Evolutionary conservation across 2,888 invertebrate species (phyloP).

Genomic region (Julus scandinavius): DNA sequence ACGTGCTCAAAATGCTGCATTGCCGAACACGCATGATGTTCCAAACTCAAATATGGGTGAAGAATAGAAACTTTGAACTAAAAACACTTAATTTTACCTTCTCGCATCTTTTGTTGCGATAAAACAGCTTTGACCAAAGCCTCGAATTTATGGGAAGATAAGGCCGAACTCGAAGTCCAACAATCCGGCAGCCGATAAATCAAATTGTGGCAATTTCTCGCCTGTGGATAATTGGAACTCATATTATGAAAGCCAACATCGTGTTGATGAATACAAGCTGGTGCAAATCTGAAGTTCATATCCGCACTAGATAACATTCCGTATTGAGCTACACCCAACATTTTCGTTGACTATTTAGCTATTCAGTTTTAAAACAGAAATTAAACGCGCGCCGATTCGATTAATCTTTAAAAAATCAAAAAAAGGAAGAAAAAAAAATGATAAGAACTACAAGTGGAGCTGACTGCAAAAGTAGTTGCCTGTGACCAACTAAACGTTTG

Average conservation of each 20-base stretch:
- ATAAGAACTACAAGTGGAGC: too few relatives aligned
- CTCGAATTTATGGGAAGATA: neutral
- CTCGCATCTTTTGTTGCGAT: neutral
- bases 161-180: neutral
- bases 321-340: neutral
- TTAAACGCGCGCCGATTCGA: neutral
- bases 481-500: neutral
- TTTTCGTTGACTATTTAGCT: neutral
- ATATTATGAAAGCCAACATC: slow-evolving; percentile 8
- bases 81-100: neutral
- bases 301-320: neutral
- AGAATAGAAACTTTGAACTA: too few relatives aligned
- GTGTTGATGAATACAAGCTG: slow-evolving; percentile 48
- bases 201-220: slow-evolving; percentile 47
- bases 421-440: neutral
- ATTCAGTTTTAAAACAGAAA: too few relatives aligned
- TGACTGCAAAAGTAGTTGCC: neutral
- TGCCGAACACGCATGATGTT: too few relatives aligned
- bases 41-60: too few relatives aligned
- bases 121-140: slow-evolving; percentile 28
- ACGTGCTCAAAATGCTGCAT: too few relatives aligned
- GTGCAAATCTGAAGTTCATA: neutral
- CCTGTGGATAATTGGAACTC: neutral
- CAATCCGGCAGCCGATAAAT: slow-evolving; percentile 20
- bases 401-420: neutral